Percentiles rank a stretch among this genome's conserved stretches.
phyloP scores from a whole-genome alignment of 2,888 invertebrate genomes.

The Nesidiocoris tenuis region DNA sequence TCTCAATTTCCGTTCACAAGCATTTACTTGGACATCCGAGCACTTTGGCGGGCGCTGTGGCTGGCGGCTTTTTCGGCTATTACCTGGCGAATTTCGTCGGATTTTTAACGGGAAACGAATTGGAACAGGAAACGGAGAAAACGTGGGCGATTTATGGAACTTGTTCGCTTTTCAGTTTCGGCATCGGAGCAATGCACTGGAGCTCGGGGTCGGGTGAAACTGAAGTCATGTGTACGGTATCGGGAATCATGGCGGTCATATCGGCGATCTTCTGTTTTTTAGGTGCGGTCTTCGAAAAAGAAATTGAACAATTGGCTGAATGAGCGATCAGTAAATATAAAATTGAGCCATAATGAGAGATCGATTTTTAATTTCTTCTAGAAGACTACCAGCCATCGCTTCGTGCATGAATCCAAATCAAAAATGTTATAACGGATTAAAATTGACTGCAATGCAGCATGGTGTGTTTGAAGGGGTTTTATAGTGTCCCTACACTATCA shows the following conservation, averaged over 20 bases:
- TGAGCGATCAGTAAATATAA: no score
- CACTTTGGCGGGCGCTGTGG: not conserved
- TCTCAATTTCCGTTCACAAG: not conserved
- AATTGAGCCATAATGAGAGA: no score
- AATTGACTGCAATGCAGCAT: no score
- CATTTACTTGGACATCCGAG: not conserved
- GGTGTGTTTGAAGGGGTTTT: no score
- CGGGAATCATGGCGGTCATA: not conserved
- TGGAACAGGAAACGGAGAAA: not conserved
- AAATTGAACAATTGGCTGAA: no score
- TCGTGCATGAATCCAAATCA: no score
- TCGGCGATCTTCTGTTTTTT: not conserved
- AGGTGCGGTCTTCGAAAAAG: not conserved
- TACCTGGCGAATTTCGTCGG: constrained; percentile 1
- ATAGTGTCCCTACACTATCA: no score
- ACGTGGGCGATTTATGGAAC: constrained; percentile 9
- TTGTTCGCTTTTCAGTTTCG: not conserved
- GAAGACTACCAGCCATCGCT: no score
- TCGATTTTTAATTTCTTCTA: no score
- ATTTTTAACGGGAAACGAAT: not conserved
- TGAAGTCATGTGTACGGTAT: not conserved
- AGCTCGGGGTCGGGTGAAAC: not conserved
- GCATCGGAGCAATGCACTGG: not conserved
- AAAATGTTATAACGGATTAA: no score
- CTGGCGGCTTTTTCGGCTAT: constrained; percentile 7